These are phyloP conservation scores for Saguinus imperator DNA, from an alignment of 2,113 vertebrate genomes.

Conservation along the genomic window DNA sequence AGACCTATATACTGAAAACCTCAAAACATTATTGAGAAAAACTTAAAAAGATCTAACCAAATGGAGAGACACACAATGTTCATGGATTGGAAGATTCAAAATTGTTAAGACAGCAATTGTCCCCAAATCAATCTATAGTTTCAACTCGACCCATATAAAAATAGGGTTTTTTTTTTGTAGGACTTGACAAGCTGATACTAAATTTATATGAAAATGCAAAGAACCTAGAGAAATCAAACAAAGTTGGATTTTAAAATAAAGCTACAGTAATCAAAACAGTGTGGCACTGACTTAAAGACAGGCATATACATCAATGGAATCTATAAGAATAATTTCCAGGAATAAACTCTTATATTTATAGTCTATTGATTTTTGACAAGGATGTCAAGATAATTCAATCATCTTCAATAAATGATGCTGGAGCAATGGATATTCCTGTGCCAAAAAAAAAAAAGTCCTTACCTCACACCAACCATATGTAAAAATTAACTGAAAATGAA, in stretches of 20 bases:
- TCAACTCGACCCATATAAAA: not conserved
- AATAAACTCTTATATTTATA: not conserved
- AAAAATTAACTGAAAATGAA: constrained; percentile 38
- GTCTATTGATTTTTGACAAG: not conserved
- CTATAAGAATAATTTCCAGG: not conserved
- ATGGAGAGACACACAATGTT: not conserved
- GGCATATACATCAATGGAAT: not conserved
- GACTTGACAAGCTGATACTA: constrained; percentile 39
- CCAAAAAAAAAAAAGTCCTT: not conserved
- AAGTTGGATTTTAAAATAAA: constrained; percentile 16
- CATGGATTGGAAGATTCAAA: not conserved
- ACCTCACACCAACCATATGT: not conserved
- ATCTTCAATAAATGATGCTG: not conserved
- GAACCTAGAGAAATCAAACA: constrained; percentile 13
- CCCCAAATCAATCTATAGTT: not conserved
- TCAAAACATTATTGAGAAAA: constrained; percentile 29
- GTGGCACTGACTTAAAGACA: not conserved
- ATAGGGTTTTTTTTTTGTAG: not conserved
- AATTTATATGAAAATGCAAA: constrained; percentile 34
- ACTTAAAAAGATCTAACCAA: not conserved
- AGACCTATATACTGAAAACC: not conserved
- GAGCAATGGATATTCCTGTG: not conserved
- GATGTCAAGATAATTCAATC: not conserved
- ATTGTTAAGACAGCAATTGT: not conserved
- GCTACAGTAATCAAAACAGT: not conserved